A percentile compares a stretch with the other conserved stretches of the same genome.
Conservation (phyloP, 2,888 invertebrate genomes). For the Drosophila multiciliata region DNA sequence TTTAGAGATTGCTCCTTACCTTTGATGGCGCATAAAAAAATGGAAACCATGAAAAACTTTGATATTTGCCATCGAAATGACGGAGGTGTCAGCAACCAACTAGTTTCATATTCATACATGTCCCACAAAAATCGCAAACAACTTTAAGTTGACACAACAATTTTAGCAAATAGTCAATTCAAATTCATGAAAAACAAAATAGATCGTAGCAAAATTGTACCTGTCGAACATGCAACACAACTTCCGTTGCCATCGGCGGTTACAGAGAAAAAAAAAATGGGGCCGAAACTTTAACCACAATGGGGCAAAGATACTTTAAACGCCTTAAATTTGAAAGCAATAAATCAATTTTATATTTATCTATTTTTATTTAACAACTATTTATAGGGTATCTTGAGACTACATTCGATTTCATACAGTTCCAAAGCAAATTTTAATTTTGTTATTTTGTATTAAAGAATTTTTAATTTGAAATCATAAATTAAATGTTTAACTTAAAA, state of each 20-base stretch:
- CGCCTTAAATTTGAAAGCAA: neutral
- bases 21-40: conserved; percentile 53
- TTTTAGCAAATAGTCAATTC: conserved; percentile 2
- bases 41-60: conserved; percentile 48
- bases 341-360: neutral
- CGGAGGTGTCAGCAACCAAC: conserved; percentile 49
- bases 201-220: conserved; percentile 15
- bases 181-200: neutral
- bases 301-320: conserved; percentile 1
- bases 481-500: neutral
- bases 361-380: neutral
- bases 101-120: conserved; percentile 1
- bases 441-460: neutral
- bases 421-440: no score
- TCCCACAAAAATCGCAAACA: neutral
- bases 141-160: conserved; percentile 27
- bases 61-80: conserved; percentile 10
- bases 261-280: neutral
- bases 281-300: conserved; percentile 3
- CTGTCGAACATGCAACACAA: conserved; percentile 47
- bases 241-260: conserved; percentile 35
- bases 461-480: neutral
- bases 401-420: neutral
- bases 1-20: conserved; percentile 47
- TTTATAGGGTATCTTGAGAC: neutral